These are phyloP conservation scores for Cyanoramphus novaezelandiae DNA, from an alignment of 2,113 vertebrate species.

Conservation along the genomic window DNA sequence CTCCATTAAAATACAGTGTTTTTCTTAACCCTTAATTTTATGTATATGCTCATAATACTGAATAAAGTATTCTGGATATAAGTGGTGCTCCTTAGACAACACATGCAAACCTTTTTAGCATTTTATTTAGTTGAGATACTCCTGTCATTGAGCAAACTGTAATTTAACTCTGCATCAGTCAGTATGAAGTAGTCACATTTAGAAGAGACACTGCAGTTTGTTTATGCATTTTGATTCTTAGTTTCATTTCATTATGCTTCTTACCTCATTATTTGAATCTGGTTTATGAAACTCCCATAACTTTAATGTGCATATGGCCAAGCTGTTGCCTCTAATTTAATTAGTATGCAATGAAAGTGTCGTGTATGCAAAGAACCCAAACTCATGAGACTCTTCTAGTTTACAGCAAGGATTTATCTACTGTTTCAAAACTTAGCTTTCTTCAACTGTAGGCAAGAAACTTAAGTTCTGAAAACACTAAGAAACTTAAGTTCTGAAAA, in stretches of 20 bases:
- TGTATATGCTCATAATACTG: neutral
- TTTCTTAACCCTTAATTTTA: neutral
- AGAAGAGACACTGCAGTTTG: neutral
- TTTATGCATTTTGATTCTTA: neutral
- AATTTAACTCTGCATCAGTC: neutral
- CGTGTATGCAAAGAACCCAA: neutral
- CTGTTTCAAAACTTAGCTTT: neutral
- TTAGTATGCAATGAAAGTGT: neutral
- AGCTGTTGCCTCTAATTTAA: slow-evolving; percentile 24
- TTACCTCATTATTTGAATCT: slow-evolving; percentile 12
- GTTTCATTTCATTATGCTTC: neutral
- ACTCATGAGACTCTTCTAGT: neutral
- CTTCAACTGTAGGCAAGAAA: neutral
- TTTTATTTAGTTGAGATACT: neutral
- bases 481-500: neutral
- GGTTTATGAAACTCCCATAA: neutral
- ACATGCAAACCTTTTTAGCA: neutral
- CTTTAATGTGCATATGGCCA: neutral
- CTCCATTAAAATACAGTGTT: neutral
- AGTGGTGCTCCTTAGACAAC: neutral
- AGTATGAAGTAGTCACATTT: neutral
- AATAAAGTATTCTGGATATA: neutral
- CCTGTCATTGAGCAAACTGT: neutral
- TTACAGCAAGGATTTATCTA: neutral
- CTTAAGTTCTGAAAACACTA: neutral